Evolutionary conservation across 2,113 vertebrate genomes (phyloP).

Genomic region (Chionodraco myersi): DNA sequence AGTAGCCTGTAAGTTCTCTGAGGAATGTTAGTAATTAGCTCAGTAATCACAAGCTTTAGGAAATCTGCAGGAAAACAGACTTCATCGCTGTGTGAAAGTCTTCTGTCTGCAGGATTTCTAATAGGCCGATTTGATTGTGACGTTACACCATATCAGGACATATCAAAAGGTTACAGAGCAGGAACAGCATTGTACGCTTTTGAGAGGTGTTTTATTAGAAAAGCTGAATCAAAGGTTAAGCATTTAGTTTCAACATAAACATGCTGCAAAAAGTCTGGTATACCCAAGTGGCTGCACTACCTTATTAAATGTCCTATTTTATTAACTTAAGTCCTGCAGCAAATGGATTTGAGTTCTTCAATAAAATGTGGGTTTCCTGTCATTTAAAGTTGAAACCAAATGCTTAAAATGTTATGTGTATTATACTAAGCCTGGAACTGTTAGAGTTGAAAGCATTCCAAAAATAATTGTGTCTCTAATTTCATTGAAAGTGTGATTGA

Average conservation of each 20-base stretch:
- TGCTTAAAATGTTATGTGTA: not conserved
- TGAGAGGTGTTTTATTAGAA: slow-evolving; percentile 3
- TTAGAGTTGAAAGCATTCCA: slow-evolving; percentile 13
- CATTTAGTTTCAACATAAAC: not conserved
- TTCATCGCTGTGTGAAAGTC: slow-evolving; percentile 71
- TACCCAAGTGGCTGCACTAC: not conserved
- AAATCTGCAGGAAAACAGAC: slow-evolving; percentile 75
- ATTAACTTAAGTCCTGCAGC: not conserved
- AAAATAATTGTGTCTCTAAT: slow-evolving; percentile 21
- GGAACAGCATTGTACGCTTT: not conserved
- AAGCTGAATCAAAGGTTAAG: not conserved
- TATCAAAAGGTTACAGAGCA: slow-evolving; percentile 1
- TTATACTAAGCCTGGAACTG: not conserved
- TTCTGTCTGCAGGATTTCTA: slow-evolving; percentile 44
- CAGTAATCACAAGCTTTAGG: slow-evolving; percentile 80
- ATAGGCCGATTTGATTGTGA: slow-evolving; percentile 43
- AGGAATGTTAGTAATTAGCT: slow-evolving; percentile 84
- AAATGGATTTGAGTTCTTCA: not conserved
- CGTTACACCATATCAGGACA: slow-evolving; percentile 3
- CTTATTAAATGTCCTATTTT: slow-evolving; percentile 14
- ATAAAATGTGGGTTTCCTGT: slow-evolving; percentile 35
- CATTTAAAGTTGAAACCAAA: not conserved
- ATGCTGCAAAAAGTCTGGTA: not conserved
- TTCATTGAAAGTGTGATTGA: slow-evolving; percentile 8
- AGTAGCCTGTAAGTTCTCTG: slow-evolving; percentile 66